Percentiles rank a stretch among this genome's conserved stretches.
These are phyloP conservation scores for Eubasilissa regina DNA, from an alignment of 1,140 invertebrate species.

Conservation along the genomic window DNA sequence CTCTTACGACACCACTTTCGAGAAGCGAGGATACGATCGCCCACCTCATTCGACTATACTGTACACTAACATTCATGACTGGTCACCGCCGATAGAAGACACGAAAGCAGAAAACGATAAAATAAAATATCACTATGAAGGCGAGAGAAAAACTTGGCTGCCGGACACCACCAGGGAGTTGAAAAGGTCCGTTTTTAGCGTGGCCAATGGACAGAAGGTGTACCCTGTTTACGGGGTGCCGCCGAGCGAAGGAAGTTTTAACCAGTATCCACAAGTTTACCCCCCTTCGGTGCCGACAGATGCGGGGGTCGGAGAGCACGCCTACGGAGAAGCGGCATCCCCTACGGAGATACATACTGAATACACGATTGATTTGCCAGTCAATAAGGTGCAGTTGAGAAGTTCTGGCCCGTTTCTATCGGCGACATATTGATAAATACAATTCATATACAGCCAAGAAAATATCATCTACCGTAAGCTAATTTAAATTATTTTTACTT, in stretches of 20 bases:
- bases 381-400: slow-evolving; percentile 69
- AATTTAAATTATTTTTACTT: background rate
- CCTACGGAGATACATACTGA: slow-evolving; percentile 69
- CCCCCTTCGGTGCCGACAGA: slow-evolving; percentile 2
- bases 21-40: slow-evolving; percentile 65
- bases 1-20: slow-evolving; percentile 65
- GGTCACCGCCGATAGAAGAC: slow-evolving; percentile 34
- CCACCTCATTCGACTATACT: slow-evolving; percentile 56
- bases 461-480: no score
- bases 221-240: slow-evolving; percentile 53
- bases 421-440: no score
- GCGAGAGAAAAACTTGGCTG: slow-evolving; percentile 52
- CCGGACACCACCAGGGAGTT: slow-evolving; percentile 37
- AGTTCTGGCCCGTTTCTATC: slow-evolving; percentile 56
- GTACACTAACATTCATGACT: slow-evolving; percentile 38
- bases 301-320: background rate
- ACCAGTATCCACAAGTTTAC: slow-evolving; percentile 55
- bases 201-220: slow-evolving; percentile 34
- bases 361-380: slow-evolving; percentile 68
- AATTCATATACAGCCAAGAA: no score
- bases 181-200: slow-evolving; percentile 43
- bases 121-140: slow-evolving; percentile 56
- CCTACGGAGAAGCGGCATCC: slow-evolving; percentile 46
- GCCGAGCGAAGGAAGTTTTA: slow-evolving; percentile 47
- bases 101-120: slow-evolving; percentile 31